Evolutionary conservation across 2,797 vertebrate genomes (phyloP).

Genomic region (Tolypeutes matacus): DNA sequence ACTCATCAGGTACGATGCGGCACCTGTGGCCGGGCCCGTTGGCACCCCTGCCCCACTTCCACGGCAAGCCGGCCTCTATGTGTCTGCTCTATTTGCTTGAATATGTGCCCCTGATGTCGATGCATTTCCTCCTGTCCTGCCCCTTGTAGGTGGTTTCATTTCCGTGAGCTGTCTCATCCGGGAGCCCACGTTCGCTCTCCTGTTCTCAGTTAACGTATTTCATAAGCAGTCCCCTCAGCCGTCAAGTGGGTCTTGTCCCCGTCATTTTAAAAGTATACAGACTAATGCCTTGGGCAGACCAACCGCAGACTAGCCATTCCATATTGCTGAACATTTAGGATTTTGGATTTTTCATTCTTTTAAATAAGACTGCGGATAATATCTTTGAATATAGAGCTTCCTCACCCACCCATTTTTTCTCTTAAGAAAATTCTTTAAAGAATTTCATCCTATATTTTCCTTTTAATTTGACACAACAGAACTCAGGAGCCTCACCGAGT

Average conservation of each 20-base stretch:
- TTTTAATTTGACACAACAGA: fast-evolving
- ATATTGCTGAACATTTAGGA: fast-evolving
- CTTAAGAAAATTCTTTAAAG: too few species aligned
- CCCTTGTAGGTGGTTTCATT: too few species aligned
- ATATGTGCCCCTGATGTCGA: too few species aligned
- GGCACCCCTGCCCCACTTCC: fast-evolving
- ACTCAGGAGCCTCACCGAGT: too few species aligned
- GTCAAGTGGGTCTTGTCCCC: too few species aligned
- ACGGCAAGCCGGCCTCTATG: not conserved
- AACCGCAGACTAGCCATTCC: not conserved
- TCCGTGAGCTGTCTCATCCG: fast-evolving
- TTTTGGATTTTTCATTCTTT: not conserved
- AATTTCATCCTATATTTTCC: not conserved
- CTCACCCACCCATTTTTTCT: not conserved
- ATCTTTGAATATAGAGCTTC: not conserved
- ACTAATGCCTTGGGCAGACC: fast-evolving
- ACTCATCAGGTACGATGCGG: conserved; percentile 70
- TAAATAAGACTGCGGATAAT: not conserved
- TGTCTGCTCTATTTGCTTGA: fast-evolving
- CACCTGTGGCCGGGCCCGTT: not conserved
- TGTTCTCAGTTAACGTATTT: fast-evolving
- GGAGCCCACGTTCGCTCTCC: fast-evolving
- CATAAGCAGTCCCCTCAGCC: not conserved
- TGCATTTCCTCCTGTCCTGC: fast-evolving
- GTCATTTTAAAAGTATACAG: fast-evolving